A percentile compares a stretch with the other conserved stretches of the same genome.
These are phyloP conservation scores for Eublepharis macularius DNA, from an alignment of 2,113 vertebrate genomes.

Conservation along the genomic window DNA sequence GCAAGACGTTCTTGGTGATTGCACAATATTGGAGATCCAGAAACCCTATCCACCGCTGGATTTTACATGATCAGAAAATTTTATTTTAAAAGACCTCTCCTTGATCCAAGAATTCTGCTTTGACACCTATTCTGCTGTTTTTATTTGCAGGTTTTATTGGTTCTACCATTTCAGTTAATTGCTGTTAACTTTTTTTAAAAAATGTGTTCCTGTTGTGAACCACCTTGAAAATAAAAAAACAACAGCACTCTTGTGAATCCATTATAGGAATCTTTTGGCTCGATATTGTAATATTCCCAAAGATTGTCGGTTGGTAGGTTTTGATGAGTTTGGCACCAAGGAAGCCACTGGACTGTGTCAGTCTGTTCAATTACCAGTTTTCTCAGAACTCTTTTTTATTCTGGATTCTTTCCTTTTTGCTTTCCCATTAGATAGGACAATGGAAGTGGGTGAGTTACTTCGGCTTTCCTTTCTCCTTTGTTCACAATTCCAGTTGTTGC, in stretches of 20 bases:
- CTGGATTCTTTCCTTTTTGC: not conserved
- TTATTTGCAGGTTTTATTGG: not conserved
- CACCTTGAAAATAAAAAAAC: too few species aligned
- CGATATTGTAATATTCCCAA: too few species aligned
- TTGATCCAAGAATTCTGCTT: not conserved
- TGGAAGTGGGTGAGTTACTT: conserved; percentile 11
- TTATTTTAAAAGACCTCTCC: not conserved
- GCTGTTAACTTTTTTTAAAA: too few species aligned
- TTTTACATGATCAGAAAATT: not conserved
- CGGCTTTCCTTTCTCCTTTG: not conserved
- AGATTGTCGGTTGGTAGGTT: not conserved
- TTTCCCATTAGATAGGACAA: conserved; percentile 1
- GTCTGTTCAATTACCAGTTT: not conserved
- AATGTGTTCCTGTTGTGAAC: too few species aligned
- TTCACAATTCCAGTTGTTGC: not conserved
- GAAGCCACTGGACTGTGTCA: not conserved
- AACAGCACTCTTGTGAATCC: not conserved
- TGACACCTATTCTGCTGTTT: not conserved
- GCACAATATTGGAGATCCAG: not conserved
- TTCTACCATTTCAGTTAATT: not conserved
- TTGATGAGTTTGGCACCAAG: not conserved
- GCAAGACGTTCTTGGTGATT: not conserved
- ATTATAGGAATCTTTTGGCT: too few species aligned
- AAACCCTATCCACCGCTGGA: not conserved
- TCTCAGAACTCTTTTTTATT: not conserved